Base-by-base conservation (phyloP, 1,140 invertebrate species). In the Trachymyrmex septentrionalis region DNA sequence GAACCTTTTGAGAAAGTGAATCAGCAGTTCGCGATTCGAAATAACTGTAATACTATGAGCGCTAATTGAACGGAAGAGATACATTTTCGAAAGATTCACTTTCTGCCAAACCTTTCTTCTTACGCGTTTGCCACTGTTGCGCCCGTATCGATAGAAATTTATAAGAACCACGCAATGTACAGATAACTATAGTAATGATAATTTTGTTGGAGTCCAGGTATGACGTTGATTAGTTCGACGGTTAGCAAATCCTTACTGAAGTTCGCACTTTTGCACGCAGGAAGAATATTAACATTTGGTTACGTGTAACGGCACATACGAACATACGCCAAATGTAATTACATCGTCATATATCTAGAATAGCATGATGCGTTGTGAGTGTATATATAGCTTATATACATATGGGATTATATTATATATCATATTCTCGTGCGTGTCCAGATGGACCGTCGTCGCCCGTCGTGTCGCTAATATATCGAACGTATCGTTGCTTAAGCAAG, bases 301-400 rank as follows among this genome's bases (percentile, higher is more conserved):
- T 89, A 89, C 73, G 63, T 86, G 67, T 87, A 63, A 88, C 85
- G 84, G 89, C 87, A 69, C 85, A 73, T 91, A 77, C 73, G 86
- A 89, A 91, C 89, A 76, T 89, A 91, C 92, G 91, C 84, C 88
- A 73, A 87, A 91, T 93, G 88, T 92, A 93, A 93, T 91, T 91
- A 92, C 92, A 92, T 92, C 87, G 90, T 92, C 89, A 86, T 90
- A 91, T 92, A 93, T 82, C 87, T 91, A 91, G 82, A 85, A 77
- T 93, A 92, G 89, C 91, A 84, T 91, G 87, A 90, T 90, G 88
- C 53, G 73, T 67, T 75, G 85, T 85, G 81, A 87, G 87, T 86
- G 71, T 87, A 85, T 87, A 87, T 86, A 84, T 86, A 82, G 44
- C 24, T 27, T 84, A 89, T 88, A 88, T 86, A 88, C 77, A 81